These are phyloP conservation scores for Drosophila prostipennis DNA, from an alignment of 2,888 invertebrate species.

Conservation along the genomic window DNA sequence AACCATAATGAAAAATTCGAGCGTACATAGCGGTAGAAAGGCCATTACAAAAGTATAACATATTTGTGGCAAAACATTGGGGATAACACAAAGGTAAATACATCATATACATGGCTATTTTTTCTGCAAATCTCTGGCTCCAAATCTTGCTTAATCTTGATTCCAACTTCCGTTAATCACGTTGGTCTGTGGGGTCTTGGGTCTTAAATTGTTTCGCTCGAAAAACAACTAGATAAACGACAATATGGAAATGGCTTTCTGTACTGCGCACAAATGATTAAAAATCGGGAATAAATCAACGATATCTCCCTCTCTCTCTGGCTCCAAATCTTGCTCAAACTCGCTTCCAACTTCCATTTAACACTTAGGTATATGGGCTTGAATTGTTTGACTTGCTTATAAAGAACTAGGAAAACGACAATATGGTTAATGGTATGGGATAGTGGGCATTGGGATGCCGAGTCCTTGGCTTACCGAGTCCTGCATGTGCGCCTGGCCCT, in stretches of 20 bases:
- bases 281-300: neutral
- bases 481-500: constrained; percentile 84
- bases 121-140: neutral
- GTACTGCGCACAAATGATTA: neutral
- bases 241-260: neutral
- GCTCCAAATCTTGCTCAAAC: neutral
- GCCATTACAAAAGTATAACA: neutral
- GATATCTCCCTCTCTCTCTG: neutral
- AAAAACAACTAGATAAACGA: neutral
- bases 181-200: no score
- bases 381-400: neutral
- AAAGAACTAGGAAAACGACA: neutral
- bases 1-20: neutral
- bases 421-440: neutral
- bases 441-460: neutral
- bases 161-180: neutral
- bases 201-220: neutral
- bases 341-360: neutral
- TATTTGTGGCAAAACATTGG: neutral
- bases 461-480: constrained; percentile 82
- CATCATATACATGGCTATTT: neutral
- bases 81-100: neutral
- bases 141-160: neutral
- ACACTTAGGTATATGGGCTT: neutral
- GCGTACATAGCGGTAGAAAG: neutral